Percentiles rank a stretch among this genome's conserved stretches.
Evolutionary conservation across 2,797 vertebrate species (phyloP).

Genomic region (Argya squamiceps): DNA sequence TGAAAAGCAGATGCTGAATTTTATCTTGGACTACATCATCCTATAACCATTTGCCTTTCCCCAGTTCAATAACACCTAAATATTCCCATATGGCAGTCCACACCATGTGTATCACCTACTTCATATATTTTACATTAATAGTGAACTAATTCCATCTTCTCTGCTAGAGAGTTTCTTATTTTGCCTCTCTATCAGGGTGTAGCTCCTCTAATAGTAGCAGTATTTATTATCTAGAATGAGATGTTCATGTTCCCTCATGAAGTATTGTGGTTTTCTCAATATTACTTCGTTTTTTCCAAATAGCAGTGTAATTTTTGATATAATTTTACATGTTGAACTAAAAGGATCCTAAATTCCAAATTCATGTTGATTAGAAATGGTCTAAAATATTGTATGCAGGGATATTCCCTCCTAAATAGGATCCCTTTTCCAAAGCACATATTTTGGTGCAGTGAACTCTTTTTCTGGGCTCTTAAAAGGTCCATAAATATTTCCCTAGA

Average conservation of each 20-base stretch:
- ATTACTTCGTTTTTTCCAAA: background rate
- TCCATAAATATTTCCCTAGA: background rate
- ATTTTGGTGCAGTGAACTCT: background rate
- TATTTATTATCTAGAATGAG: background rate
- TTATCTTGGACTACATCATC: background rate
- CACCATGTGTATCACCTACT: background rate
- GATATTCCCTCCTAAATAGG: background rate
- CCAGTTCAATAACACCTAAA: background rate
- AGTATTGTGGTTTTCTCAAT: background rate
- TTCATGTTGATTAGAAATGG: rapidly evolving
- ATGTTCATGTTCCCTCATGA: background rate
- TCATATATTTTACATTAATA: background rate
- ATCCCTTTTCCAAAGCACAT: background rate
- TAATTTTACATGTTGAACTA: background rate
- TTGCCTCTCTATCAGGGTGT: background rate
- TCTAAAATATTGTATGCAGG: rapidly evolving
- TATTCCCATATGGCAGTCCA: background rate
- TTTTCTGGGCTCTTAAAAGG: background rate
- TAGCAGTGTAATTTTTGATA: background rate
- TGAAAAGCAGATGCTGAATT: background rate
- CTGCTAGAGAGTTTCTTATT: background rate
- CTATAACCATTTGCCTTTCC: background rate
- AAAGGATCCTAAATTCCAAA: background rate
- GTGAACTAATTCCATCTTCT: background rate
- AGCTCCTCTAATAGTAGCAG: background rate